Conservation (phyloP, 2,888 invertebrate genomes). For the Noctua comes region DNA sequence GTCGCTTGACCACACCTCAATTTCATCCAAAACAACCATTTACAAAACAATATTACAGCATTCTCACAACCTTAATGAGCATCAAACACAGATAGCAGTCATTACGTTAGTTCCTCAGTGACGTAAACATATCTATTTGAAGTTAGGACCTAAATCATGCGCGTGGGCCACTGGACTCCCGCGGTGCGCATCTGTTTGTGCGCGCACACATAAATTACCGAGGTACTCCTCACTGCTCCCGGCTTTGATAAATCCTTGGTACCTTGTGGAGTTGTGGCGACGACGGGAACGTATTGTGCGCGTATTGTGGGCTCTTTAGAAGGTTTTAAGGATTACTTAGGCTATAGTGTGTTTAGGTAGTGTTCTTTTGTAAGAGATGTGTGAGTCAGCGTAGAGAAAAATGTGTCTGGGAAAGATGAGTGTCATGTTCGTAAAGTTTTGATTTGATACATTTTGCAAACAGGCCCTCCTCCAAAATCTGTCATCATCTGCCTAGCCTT, state of each 20-base stretch:
- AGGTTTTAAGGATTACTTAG: constrained; percentile 36
- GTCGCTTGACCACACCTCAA: neutral
- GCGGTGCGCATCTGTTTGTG: constrained; percentile 80
- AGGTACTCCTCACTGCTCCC: constrained; percentile 75
- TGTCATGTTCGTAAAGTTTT: neutral
- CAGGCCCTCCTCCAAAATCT: no score
- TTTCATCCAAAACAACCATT: neutral
- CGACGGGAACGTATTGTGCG: constrained; percentile 76
- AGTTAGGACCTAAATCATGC: constrained; percentile 65
- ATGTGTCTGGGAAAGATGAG: neutral
- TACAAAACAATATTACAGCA: constrained; percentile 9
- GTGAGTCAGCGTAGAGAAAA: neutral
- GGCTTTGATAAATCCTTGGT: constrained; percentile 80
- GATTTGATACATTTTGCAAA: neutral
- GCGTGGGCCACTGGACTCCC: constrained; percentile 80
- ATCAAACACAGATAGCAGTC: constrained; percentile 55
- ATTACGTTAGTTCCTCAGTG: constrained; percentile 62
- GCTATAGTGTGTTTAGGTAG: neutral
- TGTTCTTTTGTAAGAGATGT: constrained; percentile 6
- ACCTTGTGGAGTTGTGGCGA: constrained; percentile 70
- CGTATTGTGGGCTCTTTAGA: constrained; percentile 57
- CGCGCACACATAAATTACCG: constrained; percentile 69
- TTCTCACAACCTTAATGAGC: constrained; percentile 39
- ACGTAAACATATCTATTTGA: constrained; percentile 68
- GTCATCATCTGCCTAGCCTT: no score